These are phyloP conservation scores for human (Homo sapiens) DNA, from an alignment of 2,113 vertebrate species.

Conservation along the genomic window GRCh38 chr7:154453001-154453500, in stretches of 20 bases:
- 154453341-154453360: not conserved
- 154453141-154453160: rapidly evolving
- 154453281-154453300: rapidly evolving
- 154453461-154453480: not conserved
- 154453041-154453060: not conserved
- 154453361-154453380: not conserved
- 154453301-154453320: not conserved
- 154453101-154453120: rapidly evolving
- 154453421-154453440: not conserved
- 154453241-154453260: no score
- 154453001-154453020: not conserved
- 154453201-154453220: not conserved
- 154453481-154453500: not conserved
- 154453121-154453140: not conserved
- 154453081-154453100: not conserved
- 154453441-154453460: not conserved
- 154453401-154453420: not conserved
- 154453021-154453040: not conserved
- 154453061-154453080: not conserved
- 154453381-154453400: not conserved
- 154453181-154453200: not conserved
- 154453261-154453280: not conserved
- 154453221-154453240: not conserved
- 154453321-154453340: not conserved
- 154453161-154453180: not conserved